These are phyloP conservation scores for Ceryle rudis DNA, from an alignment of 2,797 vertebrate genomes.

Conservation along the genomic window DNA sequence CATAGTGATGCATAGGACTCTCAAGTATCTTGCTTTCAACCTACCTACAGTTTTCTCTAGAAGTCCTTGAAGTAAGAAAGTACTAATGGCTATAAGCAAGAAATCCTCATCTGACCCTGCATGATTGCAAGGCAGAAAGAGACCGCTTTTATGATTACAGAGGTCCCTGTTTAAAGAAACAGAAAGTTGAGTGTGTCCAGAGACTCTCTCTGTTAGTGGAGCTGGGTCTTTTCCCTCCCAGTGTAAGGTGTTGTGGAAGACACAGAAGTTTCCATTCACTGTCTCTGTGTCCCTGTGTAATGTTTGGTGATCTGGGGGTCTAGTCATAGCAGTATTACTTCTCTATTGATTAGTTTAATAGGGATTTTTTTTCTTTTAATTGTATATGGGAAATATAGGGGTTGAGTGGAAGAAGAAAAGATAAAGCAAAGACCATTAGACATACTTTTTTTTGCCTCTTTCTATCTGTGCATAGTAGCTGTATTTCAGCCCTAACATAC, in stretches of 20 bases:
- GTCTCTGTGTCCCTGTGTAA: accelerated
- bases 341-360: not conserved
- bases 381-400: not conserved
- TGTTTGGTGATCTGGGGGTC: not conserved
- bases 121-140: not conserved
- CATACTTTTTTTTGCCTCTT: accelerated
- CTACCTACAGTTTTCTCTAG: not conserved
- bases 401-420: not conserved
- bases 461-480: not conserved
- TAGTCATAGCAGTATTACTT: not conserved
- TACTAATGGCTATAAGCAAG: not conserved
- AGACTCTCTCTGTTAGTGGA: not conserved
- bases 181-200: not conserved
- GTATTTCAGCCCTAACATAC: not conserved
- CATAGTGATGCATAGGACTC: not conserved
- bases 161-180: not conserved
- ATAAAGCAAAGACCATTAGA: not conserved
- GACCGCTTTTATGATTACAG: not conserved
- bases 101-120: not conserved
- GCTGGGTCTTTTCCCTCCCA: not conserved
- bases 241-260: not conserved
- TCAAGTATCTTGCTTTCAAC: not conserved
- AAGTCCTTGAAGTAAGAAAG: not conserved
- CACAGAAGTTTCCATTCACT: not conserved
- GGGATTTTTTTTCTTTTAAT: not conserved